Evolutionary conservation across 1,140 invertebrate species (phyloP), one percentile per base, ranked within the genome.

Genomic region (Drosophila pandora): DNA sequence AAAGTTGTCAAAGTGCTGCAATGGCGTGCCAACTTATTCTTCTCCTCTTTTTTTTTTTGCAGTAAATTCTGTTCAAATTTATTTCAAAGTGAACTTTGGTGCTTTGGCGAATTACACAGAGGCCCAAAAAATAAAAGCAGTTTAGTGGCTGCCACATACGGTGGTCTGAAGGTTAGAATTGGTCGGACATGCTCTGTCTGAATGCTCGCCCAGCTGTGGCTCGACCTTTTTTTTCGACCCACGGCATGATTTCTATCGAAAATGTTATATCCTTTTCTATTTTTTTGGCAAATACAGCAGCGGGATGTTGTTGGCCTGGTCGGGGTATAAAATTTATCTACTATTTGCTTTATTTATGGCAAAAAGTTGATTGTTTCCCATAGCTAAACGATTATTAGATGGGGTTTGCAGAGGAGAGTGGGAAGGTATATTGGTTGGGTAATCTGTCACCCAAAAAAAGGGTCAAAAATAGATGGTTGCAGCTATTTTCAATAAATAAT

Each of bases 1-100:
- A 45, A 28, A 55, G 49, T 76, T 70, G 59, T 71, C 58, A 54
- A 78, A 57, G 61, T 56, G 53, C 57, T 41, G 79, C 67, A 79
- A 39, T 61, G 69, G 60, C 57, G 59, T 76, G 37, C 39, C 37
- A 63, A 62, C 58, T 57, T 32, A 30, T 61, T 43, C 41, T 8
- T 52, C 9, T 32, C 9, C 48, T 55, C 17, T 17, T 10, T n/a
- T 49, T 73, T 52, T 21, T 22, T 55, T 72, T 62, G 76, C 73
- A 77, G 61, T 77, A 68, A 59, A 64, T 41, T 74, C 50, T 56
- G 43, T 49, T 52, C 53, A 47, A 65, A 75, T 70, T 82, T 82
- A 75, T 82, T 74, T 69, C 50, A 69, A 45, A 56, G 37, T n/a
- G 58, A 75, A 79, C 59, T 82, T 57, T 74, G 45, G 45, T 6